phyloP scores from a whole-genome alignment of 2,797 vertebrate species.

The Onychomys leucogaster region DNA sequence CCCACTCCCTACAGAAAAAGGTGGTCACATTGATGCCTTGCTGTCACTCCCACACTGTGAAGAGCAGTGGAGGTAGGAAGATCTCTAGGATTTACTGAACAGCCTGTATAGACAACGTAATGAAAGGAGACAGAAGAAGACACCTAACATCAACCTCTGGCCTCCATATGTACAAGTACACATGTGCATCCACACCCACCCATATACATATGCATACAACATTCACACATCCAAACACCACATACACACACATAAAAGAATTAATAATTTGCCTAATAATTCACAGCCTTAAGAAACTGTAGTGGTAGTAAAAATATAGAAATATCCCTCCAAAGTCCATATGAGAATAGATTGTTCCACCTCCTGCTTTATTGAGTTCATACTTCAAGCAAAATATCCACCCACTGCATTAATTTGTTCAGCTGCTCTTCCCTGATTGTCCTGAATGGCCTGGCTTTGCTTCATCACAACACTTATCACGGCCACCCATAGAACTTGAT shows the following conservation, averaged over 20 bases:
- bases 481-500: background rate
- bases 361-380: background rate
- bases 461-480: background rate
- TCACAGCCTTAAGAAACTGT: background rate
- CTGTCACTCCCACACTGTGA: background rate
- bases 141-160: background rate
- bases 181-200: no score
- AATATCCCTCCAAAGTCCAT: background rate
- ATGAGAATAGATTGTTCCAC: background rate
- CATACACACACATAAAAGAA: background rate
- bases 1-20: background rate
- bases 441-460: background rate
- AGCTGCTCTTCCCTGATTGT: background rate
- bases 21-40: fast-evolving
- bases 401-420: background rate
- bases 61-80: background rate
- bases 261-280: background rate
- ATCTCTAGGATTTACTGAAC: background rate
- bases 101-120: background rate
- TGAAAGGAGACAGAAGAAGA: background rate
- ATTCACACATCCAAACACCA: background rate
- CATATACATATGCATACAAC: background rate
- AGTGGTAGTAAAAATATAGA: background rate
- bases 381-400: background rate
- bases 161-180: background rate